Conservation (phyloP, 2,797 vertebrate genomes). For the Dallia pectoralis region DNA sequence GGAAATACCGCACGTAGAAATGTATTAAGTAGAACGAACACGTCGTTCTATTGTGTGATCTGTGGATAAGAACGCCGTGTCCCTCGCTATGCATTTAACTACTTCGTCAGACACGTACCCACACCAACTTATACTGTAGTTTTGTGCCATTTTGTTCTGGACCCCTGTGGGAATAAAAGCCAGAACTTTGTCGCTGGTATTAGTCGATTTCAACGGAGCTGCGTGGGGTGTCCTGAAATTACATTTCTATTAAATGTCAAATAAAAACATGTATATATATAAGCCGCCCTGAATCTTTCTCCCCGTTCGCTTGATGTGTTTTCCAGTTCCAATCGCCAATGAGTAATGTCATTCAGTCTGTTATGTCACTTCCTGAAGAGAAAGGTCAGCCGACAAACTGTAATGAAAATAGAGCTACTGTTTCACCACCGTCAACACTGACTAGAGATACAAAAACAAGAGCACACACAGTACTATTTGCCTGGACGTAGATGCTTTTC, state of each 20-base stretch:
- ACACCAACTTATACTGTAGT: no score
- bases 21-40: neutral
- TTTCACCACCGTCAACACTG: neutral
- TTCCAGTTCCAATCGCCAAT: neutral
- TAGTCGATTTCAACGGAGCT: no score
- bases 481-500: neutral
- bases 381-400: neutral
- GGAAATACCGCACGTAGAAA: neutral
- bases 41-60: neutral
- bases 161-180: no score
- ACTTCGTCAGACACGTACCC: no score
- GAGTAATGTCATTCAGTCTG: neutral
- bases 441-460: conserved; percentile 1
- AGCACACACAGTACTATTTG: neutral
- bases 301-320: neutral
- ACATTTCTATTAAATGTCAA: neutral
- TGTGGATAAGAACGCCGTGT: no score
- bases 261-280: no score
- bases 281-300: neutral
- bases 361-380: neutral
- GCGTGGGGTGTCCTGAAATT: no score
- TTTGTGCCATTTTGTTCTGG: no score
- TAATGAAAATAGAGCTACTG: neutral
- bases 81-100: no score
- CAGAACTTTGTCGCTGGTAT: no score